Base-by-base conservation (phyloP, 2,113 vertebrate genomes). In the Zosterops borbonicus region DNA sequence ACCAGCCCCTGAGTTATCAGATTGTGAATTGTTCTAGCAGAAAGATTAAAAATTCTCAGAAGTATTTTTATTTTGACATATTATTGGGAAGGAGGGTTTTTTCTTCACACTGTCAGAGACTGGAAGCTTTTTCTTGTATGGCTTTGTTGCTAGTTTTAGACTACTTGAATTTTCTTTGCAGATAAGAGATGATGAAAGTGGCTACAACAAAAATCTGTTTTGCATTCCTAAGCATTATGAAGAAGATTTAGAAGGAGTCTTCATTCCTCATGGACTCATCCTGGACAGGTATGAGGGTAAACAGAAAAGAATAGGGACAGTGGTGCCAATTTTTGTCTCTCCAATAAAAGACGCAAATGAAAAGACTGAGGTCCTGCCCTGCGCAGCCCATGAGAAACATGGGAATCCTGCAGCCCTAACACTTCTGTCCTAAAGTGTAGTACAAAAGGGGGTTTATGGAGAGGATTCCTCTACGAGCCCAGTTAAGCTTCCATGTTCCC, bases 241-340 rank as follows among this genome's bases (percentile, higher is more conserved):
- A 87, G 98, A 98, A 49, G 98, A 98, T 74, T 89, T 98, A 95
- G 98, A 99, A 58, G 97, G 95, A 89, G 98, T 99, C 73, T 98
- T 98, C 87, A 98, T 98, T 97, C 98, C 98, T 49, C 98, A 98
- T 50, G 98, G 98, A 55, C 98, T 98, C 82, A 98, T 99, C 60
- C 98, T 98, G 95, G 98, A 98, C 94, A 98, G 98, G 98, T 98
- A 97, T 35, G 68, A 70, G 33, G 14, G 33, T 46, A 63, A 92
- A 71, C 15, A 52, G 64, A 59, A 77, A 67, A 63, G 8, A 73
- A 17, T 4, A 84, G 47, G 11, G 31, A 44, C 9, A 73, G 24
- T 22, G 31, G 69, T 58, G 37, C 23, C 24, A 79, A 5, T 25
- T 77, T 62, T 50, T 42, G 68, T n/a, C 33, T 49, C 25, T 70